Evolutionary conservation across 2,888 invertebrate species (phyloP), one percentile per base, ranked within the genome.

Genomic region (Xanthorhoe spadicearia): DNA sequence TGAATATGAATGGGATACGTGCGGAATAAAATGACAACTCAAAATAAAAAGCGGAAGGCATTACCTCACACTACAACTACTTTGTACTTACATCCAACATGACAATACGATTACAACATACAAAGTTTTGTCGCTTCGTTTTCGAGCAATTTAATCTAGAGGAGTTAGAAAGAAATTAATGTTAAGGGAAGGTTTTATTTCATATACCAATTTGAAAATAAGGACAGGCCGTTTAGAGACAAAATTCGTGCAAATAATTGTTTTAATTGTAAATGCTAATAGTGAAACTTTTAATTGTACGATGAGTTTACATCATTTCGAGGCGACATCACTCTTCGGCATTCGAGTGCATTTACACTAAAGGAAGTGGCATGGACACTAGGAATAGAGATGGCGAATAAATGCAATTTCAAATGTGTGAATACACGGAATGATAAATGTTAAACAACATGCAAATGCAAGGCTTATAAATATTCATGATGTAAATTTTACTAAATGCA

Each of bases 1-100:
- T 93, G 93, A 93, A 89, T 92, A 93, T 93, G 93, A 93, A 93
- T 92, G 93, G 93, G 93, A 93, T 91, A 92, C 93, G 93, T 93
- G 93, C 93, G 92, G 93, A 93, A 92, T 88, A 93, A 93, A 93
- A 93, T 92, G 93, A 92, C 87, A 92, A 92, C 88, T 89, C 88
- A 92, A 90, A 89, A 73, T 64, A 70, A 90, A 86, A 93, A 93
- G 91, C 92, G 83, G 79, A 87, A 90, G 90, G 90, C 89, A 77
- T 85, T 81, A 88, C 85, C 83, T 88, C 84, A 83, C 84, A 88
- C 92, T 92, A 92, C 89, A 68, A 75, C 88, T 90, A 91, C 88
- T 78, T 80, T 71, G 80, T 87, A 90, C 91, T 90, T 88, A 90
- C 88, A 86, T 76, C 72, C 76, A 85, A 83, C 83, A 85, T 74